phyloP scores from a whole-genome alignment of 1,140 invertebrate species.

The Saccostrea glomerata region DNA sequence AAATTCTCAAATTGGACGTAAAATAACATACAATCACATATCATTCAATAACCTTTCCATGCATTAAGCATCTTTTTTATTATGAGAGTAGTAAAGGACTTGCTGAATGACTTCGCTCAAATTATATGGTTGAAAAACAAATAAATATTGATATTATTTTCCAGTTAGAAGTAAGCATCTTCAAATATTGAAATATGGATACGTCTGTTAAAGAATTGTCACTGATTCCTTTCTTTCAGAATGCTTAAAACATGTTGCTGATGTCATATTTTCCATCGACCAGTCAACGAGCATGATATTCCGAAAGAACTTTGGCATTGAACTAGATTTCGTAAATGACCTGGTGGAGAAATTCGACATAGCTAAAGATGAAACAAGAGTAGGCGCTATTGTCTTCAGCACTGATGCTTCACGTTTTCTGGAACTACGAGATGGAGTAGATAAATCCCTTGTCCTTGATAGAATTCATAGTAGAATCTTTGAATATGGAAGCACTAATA shows the following conservation, averaged over 20 bases:
- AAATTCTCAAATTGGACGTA: too few species aligned
- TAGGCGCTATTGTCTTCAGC: slow-evolving; percentile 50
- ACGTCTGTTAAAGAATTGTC: too few species aligned
- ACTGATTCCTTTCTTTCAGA: neutral
- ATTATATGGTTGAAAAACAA: neutral
- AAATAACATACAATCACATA: too few species aligned
- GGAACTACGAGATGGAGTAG: neutral
- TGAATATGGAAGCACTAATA: slow-evolving; percentile 33
- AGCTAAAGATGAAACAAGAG: slow-evolving; percentile 41
- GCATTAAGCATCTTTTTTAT: too few species aligned
- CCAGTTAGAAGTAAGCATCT: too few species aligned
- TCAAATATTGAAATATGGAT: too few species aligned
- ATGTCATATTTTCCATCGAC: slow-evolving; percentile 48
- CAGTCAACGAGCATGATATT: slow-evolving; percentile 26
- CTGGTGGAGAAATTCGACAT: slow-evolving; percentile 28
- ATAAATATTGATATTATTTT: too few species aligned
- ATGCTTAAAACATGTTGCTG: slow-evolving; percentile 4
- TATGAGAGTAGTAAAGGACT: too few species aligned
- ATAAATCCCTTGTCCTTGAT: neutral
- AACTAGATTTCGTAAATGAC: slow-evolving; percentile 46
- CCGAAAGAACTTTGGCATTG: slow-evolving; percentile 45
- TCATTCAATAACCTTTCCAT: too few species aligned
- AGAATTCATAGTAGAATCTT: neutral
- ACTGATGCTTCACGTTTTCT: neutral
- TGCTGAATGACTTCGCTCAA: too few species aligned